Evolutionary conservation across 2,113 vertebrate genomes (phyloP), one percentile per base, ranked within the genome.

Genomic region (Heloderma charlesbogerti): DNA sequence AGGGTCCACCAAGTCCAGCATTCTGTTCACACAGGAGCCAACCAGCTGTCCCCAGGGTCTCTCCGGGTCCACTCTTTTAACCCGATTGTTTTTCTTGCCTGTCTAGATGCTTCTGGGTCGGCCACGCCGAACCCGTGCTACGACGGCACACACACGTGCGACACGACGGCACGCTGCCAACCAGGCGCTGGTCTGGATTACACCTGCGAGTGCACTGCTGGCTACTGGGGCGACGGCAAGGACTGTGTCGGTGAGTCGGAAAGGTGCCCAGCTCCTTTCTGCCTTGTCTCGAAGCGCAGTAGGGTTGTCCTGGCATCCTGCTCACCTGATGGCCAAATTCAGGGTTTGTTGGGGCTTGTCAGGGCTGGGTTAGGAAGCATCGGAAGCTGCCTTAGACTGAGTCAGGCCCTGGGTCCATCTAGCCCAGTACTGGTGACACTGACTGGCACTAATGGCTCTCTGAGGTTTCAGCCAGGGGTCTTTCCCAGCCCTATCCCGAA

Each of bases 41-140:
- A n/a, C n/a, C n/a, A n/a, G n/a, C n/a, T n/a, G n/a, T 63, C 12
- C 13, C 43, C 31, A 3, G 10, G 10, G 0, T 2, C 4, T 18
- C 2, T 12, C 25, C 27, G 34, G 2, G 4, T 20, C 3, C 16
- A 22, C 29, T 43, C 16, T 29, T 45, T 29, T 40, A 18, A 40
- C 18, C 54, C 43, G 40, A 88, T 7, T 92, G 81, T 66, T 86
- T 91, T 69, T 80, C 74, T 66, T 69, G 4, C 80, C 29, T 25
- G 29, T 5, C 0, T 85, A 98, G 98, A 43, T 0, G 93, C 95
- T 31, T 57, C 93, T 0, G 80, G 89, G 0, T 91, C 94, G 0
- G 87, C 94, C 18, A 29, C 40, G 5, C 94, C 96, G 91, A 99
- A 98, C 95, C 99, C 99, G 0, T 99, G 99, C 96, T 98, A 98